A percentile compares a stretch with the other conserved stretches of the same genome.
Evolutionary conservation across 2,113 vertebrate species (phyloP).

Genomic region (Eptesicus fuscus): DNA sequence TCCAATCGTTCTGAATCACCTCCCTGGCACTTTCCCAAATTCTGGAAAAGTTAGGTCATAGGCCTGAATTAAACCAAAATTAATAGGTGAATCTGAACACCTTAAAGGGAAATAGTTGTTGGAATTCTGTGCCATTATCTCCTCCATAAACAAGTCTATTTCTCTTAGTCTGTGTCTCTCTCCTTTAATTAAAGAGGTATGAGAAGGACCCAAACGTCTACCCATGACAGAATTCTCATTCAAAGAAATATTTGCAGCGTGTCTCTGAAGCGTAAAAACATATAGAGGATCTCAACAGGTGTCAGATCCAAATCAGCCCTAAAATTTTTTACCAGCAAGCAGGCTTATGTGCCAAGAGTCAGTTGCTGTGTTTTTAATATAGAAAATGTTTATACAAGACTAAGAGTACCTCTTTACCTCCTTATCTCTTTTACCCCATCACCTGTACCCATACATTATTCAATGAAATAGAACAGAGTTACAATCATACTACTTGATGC

Average conservation of each 20-base stretch:
- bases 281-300: background rate
- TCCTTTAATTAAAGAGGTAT: constrained; percentile 15
- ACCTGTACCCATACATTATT: background rate
- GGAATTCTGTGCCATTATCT: background rate
- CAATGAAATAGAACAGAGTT: background rate
- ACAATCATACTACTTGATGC: background rate
- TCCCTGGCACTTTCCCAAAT: background rate
- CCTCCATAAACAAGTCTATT: background rate
- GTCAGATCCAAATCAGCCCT: background rate
- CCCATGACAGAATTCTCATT: background rate
- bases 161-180: background rate
- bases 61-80: background rate
- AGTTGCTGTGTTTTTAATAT: background rate
- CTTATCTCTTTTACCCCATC: background rate
- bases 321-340: background rate
- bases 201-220: background rate
- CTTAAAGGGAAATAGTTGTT: background rate
- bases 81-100: background rate
- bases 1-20: background rate
- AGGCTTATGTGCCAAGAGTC: background rate
- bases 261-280: background rate
- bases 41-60: constrained; percentile 21
- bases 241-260: background rate
- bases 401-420: background rate
- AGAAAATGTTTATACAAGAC: background rate